Evolutionary conservation across 1,140 invertebrate species (phyloP), one percentile per base, ranked within the genome.

Genomic region (Berghia stephanieae): DNA sequence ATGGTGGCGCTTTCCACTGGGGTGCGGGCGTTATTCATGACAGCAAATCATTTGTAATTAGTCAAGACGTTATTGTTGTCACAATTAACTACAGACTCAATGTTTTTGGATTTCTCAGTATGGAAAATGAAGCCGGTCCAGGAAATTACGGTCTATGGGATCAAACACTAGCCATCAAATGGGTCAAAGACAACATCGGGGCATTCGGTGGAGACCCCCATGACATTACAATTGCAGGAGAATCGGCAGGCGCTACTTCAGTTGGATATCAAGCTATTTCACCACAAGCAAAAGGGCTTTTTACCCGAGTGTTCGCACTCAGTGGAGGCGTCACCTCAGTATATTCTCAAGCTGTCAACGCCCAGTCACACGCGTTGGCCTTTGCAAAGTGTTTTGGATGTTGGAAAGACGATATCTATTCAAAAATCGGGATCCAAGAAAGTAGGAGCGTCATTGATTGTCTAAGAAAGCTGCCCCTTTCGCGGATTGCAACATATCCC

Each of bases 121-220:
- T 74, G 16, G 80, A 78, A 0, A 68, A 80, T 44, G 55, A 71
- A 5, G 49, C 57, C n/a, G 18, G 73, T 4, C 84, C 87, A 16
- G 92, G 92, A 24, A 93, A 92, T 79, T 86, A 88, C 79, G 92
- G 92, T 34, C 84, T 92, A 36, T 89, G 95, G 93, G 97, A 99
- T 90, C 96, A 98, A 90, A 93, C 95, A 0, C 81, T 97, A 85
- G 97, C 96, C 1, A 93, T 98, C 77, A 92, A 94, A 78, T 98
- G 96, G 96, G 75, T 86, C 31, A 78, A 83, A 31, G 69, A 80
- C 52, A 85, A 88, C 77, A 84, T 87, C 44, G 79, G 57, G 52
- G 75, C 46, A 34, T 88, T 87, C 72, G 83, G 83, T 13, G 86
- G 85, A 13, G 75, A 87, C 52, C 66, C 75, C 24, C 40, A 79